phyloP scores from a whole-genome alignment of 2,888 invertebrate species.

The Rhagium mordax region DNA sequence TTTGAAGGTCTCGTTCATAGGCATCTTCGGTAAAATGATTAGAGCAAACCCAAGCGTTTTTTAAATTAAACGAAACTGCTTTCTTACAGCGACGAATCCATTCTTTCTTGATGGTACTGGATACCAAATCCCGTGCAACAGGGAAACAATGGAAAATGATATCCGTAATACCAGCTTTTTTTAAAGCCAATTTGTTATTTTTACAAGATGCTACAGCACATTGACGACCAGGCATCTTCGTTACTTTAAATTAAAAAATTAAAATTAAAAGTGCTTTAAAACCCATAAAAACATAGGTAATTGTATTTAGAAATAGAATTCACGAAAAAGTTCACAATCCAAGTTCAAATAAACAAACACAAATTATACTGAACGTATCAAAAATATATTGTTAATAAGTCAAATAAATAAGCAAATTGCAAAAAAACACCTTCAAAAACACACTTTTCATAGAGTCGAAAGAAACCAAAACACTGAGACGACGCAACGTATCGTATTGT shows the following conservation, averaged over 20 bases:
- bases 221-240: background rate
- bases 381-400: background rate
- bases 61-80: no score
- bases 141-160: background rate
- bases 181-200: background rate
- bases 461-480: background rate
- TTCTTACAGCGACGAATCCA: no score
- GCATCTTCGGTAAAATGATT: no score
- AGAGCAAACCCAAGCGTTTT: no score
- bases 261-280: background rate
- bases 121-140: background rate
- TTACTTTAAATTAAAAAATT: background rate
- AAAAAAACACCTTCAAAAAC: background rate
- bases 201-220: background rate
- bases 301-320: background rate
- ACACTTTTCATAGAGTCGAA: background rate
- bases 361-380: background rate
- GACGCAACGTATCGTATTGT: background rate
- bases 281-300: background rate
- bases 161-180: background rate
- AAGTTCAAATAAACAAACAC: background rate
- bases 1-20: no score
- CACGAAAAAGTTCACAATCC: background rate
- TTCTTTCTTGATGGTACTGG: background rate
- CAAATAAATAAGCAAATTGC: background rate